Evolutionary conservation across 2,113 vertebrate genomes (phyloP).

Genomic region (Ctenodactylus gundi): DNA sequence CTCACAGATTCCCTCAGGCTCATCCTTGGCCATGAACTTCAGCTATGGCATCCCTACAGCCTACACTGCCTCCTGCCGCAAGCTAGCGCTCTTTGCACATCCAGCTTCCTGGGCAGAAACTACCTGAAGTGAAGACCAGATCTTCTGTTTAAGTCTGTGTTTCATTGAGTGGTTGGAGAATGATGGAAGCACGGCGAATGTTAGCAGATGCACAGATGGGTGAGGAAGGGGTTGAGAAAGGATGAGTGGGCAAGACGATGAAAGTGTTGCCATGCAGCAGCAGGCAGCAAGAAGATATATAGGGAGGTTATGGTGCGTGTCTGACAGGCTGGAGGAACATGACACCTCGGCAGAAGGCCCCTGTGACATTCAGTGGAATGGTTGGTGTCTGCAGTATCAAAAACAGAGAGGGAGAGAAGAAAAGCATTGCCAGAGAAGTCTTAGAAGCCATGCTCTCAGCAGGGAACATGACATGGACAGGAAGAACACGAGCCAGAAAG

Average conservation of each 20-base stretch:
- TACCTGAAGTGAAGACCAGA: background rate
- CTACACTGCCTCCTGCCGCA: background rate
- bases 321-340: background rate
- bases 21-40: background rate
- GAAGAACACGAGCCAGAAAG: slow-evolving; percentile 27
- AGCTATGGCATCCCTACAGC: background rate
- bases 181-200: background rate
- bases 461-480: background rate
- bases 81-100: background rate
- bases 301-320: background rate
- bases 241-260: too few species aligned
- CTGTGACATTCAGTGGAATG: background rate
- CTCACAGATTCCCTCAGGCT: background rate
- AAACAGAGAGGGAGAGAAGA: background rate
- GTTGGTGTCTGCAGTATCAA: background rate
- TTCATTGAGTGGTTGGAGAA: background rate
- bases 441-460: background rate
- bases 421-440: background rate
- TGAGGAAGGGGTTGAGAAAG: background rate
- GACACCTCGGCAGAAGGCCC: background rate
- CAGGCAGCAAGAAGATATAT: background rate
- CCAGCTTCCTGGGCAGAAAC: background rate
- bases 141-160: background rate
- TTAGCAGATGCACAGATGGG: background rate
- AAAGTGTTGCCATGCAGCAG: too few species aligned